Evolutionary conservation across 2,113 vertebrate genomes (phyloP), one percentile per base, ranked within the genome.

Genomic region (Leptobrachium ailaonicum): DNA sequence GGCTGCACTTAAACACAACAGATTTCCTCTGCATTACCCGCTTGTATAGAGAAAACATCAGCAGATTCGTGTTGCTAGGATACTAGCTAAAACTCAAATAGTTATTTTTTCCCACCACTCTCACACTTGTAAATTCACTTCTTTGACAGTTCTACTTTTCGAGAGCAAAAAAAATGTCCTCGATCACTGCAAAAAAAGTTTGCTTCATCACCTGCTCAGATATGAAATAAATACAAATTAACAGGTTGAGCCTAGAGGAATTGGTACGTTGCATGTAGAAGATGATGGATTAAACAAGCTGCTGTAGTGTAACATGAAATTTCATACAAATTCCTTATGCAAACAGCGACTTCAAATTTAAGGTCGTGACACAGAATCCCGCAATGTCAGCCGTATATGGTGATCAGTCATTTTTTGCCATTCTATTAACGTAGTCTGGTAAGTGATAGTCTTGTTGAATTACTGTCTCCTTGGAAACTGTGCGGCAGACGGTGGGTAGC

Each of bases 41-140:
- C 70, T 87, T 87, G 66, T 83, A 83, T 84, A 67, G 81, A 85
- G 84, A 86, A 88, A 86, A 82, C 85, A 83, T 82, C 79, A 78
- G 83, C 75, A 85, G 80, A 79, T 84, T 82, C 78, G 76, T 73
- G 85, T 93, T 91, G 88, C 91, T 91, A 89, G 87, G 89, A 84
- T 80, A 90, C 87, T 69, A 58, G 72, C 75, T 82, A 85, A 83
- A 83, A 85, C 77, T 66, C 78, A 88, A 84, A 83, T 85, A 78
- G 64, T 60, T 79, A 82, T 81, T 83, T 84, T 75, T 53, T 32
- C 20, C 20, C 20, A 32, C 20, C 20, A 32, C 20, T 32, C 20
- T 32, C 20, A 32, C 85, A 73, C 82, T 87, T 91, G 77, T 86
- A 88, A 88, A 89, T 88, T 87, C 79, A 82, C 2, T 82, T 87